Evolutionary conservation across 2,797 vertebrate genomes (phyloP), one percentile per base, ranked within the genome.

Genomic region (Discoglossus pictus): DNA sequence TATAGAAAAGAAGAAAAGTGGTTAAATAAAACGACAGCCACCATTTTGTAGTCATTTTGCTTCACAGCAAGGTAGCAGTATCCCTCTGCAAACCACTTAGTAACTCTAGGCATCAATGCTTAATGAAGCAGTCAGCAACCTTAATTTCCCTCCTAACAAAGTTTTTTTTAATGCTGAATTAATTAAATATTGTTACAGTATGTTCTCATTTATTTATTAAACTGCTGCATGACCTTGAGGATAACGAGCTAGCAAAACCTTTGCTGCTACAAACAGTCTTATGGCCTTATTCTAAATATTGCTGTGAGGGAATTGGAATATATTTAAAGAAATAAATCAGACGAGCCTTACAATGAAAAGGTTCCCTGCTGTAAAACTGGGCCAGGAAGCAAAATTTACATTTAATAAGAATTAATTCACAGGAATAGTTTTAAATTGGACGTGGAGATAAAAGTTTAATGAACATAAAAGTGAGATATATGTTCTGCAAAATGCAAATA

Each of bases 171-270:
- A 20, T 11, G 24, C 6, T 50, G 24, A 43, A 43, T 51, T 48
- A 7, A 52, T 55, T 23, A 65, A 58, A 43, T 35, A 51, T 51
- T 67, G 12, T 36, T 23, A 40, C 23, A 51, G 7, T 52, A 13
- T 50, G n/a, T 42, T 42, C 55, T 20, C 7, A 12, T 11, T 68
- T 68, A 24, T 43, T 31, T 59, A 42, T 52, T 42, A 60, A 50
- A n/a, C 47, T 17, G 7, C 15, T 27, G 31, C 6, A 18, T 24
- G 54, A 68, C 54, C 65, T 68, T 52, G 44, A 34, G 35, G 12
- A 51, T 38, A 60, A 68, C 43, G 31, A 38, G 7, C 10, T 17
- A 47, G 2, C 9, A 16, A 44, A 35, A 44, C 47, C 35, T n/a
- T 31, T 58, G 15, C 8, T 54, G 38, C 54, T 61, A 24, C 13